A percentile compares a stretch with the other conserved stretches of the same genome.
Evolutionary conservation across 2,113 vertebrate genomes (phyloP).

Genomic region (Corapipo altera): DNA sequence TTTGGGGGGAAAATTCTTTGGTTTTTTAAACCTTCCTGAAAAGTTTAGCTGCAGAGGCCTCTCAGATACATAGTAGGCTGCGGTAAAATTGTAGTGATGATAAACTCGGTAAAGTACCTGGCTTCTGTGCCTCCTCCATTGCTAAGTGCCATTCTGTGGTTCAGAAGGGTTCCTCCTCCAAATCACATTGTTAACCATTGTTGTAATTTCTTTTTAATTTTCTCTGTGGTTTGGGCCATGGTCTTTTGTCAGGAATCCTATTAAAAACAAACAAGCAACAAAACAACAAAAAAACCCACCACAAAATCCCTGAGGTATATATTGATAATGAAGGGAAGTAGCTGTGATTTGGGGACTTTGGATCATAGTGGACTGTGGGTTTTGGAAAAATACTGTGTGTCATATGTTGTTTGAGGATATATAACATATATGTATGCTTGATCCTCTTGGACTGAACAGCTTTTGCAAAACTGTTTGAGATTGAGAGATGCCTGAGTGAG

Average conservation of each 20-base stretch:
- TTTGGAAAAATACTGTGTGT: neutral
- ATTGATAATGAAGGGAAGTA: neutral
- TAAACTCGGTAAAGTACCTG: neutral
- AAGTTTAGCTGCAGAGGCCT: neutral
- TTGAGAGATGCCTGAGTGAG: neutral
- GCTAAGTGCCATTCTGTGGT: accelerated
- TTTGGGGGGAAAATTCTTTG: accelerated
- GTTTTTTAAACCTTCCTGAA: neutral
- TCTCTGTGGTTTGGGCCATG: neutral
- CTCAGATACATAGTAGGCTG: neutral
- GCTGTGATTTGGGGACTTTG: neutral
- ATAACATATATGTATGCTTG: neutral
- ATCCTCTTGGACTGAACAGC: neutral
- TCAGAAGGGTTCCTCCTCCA: neutral
- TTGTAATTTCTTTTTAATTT: neutral
- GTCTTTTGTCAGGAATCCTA: neutral
- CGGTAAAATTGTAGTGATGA: neutral
- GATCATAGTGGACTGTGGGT: neutral
- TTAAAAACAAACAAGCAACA: neutral
- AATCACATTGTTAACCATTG: neutral
- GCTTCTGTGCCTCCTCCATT: neutral
- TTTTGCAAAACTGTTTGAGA: neutral
- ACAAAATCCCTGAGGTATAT: neutral
- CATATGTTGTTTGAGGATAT: neutral
- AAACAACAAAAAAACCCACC: neutral